Evolutionary conservation across 2,113 vertebrate species (phyloP).

Genomic region (Xenotilapia leptura): DNA sequence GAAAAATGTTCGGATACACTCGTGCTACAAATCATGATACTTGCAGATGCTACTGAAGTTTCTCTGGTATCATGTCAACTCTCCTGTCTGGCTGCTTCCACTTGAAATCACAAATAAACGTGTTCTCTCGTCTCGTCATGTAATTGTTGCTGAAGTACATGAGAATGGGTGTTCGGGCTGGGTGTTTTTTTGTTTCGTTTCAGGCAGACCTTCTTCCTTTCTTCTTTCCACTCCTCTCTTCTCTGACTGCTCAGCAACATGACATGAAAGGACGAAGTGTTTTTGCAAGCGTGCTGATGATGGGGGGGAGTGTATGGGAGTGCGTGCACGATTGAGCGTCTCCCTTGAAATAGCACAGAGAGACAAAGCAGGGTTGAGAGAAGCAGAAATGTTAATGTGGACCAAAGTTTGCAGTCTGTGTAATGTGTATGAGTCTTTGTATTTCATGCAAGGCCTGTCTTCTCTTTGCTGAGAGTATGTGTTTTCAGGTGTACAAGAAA

Average conservation of each 20-base stretch:
- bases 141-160: conserved; percentile 34
- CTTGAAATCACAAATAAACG: conserved; percentile 24
- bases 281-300: not conserved
- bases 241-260: conserved; percentile 36
- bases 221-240: conserved; percentile 12
- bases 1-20: not conserved
- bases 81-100: not conserved
- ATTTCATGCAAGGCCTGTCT: not conserved
- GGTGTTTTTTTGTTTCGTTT: conserved; percentile 1
- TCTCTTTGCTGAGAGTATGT: not conserved
- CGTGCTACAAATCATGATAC: not conserved
- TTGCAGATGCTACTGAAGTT: not conserved
- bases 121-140: conserved; percentile 1
- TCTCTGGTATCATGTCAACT: conserved; percentile 20
- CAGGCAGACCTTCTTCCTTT: conserved; percentile 18
- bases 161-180: conserved; percentile 9
- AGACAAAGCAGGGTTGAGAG: not conserved
- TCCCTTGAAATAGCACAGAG: conserved; percentile 5
- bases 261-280: conserved; percentile 38
- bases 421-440: not conserved
- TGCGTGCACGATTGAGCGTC: not conserved
- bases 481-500: not conserved
- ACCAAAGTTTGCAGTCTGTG: not conserved
- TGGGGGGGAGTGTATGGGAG: not conserved
- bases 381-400: conserved; percentile 14